Percentiles rank a stretch among this genome's conserved stretches.
These are phyloP conservation scores for Oreortyx pictus DNA, from an alignment of 2,797 vertebrate genomes.

Conservation along the genomic window DNA sequence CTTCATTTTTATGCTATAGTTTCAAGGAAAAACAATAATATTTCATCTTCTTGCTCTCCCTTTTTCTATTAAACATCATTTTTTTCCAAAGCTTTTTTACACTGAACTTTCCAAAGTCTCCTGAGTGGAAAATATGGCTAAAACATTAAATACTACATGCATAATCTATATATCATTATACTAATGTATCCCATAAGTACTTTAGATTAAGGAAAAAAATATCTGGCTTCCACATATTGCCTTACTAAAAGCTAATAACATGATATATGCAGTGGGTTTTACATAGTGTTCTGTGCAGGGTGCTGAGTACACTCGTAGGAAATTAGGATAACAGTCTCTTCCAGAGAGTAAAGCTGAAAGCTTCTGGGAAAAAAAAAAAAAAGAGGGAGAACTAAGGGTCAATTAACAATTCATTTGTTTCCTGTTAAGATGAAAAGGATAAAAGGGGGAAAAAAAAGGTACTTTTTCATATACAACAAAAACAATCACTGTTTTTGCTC, in stretches of 20 bases:
- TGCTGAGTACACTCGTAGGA: not conserved
- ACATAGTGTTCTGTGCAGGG: not conserved
- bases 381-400: not conserved
- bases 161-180: not conserved
- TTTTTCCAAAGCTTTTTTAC: not conserved
- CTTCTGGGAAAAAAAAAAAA: not conserved
- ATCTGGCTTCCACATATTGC: not conserved
- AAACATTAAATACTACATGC: not conserved
- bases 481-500: not conserved
- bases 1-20: not conserved
- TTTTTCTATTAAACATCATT: constrained; percentile 1
- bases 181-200: not conserved
- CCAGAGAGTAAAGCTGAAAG: not conserved
- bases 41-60: not conserved
- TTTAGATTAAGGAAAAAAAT: not conserved
- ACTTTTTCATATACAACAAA: not conserved
- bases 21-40: not conserved
- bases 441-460: not conserved
- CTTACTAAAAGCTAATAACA: constrained; percentile 6
- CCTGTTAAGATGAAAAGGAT: not conserved
- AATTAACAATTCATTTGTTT: not conserved
- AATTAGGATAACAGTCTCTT: not conserved
- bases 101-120: not conserved
- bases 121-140: not conserved
- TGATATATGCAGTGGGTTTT: not conserved